These are phyloP conservation scores for Zaprionus lachaisei DNA, from an alignment of 1,140 invertebrate species.

Conservation along the genomic window DNA sequence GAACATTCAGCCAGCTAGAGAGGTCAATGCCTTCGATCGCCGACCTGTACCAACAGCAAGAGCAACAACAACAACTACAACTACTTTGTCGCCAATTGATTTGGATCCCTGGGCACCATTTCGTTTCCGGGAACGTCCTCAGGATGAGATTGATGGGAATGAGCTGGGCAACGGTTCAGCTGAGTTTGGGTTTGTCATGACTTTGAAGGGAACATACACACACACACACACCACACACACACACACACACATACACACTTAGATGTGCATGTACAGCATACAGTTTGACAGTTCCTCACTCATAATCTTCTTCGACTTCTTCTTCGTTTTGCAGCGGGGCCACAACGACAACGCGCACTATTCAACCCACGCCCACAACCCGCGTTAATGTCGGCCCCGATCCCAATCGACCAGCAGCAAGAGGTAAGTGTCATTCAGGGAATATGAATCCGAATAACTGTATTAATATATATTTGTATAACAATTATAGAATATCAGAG, in stretches of 20 bases:
- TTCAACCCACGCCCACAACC: conserved; percentile 22
- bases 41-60: background rate
- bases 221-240: background rate
- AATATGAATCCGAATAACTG: no score
- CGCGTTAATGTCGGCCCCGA: conserved; percentile 16
- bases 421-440: conserved; percentile 5
- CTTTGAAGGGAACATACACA: conserved; percentile 24
- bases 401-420: conserved; percentile 21
- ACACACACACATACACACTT: background rate
- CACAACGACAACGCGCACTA: conserved; percentile 30
- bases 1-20: conserved; percentile 45
- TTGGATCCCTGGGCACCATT: conserved; percentile 46
- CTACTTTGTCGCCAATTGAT: conserved; percentile 2
- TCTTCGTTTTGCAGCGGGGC: conserved; percentile 25
- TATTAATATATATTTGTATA: no score
- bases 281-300: background rate
- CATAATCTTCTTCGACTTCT: background rate
- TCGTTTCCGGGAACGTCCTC: conserved; percentile 24
- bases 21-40: conserved; percentile 6
- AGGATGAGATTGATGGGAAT: conserved; percentile 13
- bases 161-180: conserved; percentile 22
- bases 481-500: no score
- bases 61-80: background rate
- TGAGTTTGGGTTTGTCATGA: conserved; percentile 42
- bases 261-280: background rate